phyloP scores from a whole-genome alignment of 2,888 invertebrate species.

The Petrophora chlorosata region DNA sequence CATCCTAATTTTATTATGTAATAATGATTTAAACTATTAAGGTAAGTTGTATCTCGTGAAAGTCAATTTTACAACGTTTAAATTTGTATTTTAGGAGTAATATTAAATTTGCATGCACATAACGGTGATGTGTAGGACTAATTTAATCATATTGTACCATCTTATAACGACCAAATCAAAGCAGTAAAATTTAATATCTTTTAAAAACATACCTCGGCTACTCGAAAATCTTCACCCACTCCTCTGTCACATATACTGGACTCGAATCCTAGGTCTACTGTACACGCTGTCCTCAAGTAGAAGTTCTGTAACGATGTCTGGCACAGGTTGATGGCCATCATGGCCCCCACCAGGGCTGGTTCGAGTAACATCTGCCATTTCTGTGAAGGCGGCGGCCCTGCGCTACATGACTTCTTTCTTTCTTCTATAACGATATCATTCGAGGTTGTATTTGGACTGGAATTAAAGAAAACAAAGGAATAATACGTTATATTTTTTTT shows the following conservation, averaged over 20 bases:
- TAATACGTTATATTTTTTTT: too few species aligned
- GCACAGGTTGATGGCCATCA: slow-evolving; percentile 82
- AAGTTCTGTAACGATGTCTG: slow-evolving; percentile 89
- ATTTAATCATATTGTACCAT: too few species aligned
- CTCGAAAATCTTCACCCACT: slow-evolving; percentile 65
- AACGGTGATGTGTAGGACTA: too few species aligned
- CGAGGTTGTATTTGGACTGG: slow-evolving; percentile 36
- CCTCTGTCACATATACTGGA: slow-evolving; percentile 85
- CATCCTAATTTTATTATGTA: too few species aligned
- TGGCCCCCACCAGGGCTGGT: slow-evolving; percentile 88
- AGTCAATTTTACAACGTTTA: too few species aligned
- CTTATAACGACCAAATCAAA: background rate
- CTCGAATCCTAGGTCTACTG: slow-evolving; percentile 86
- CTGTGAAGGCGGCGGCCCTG: slow-evolving; percentile 30
- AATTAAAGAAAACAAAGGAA: slow-evolving; percentile 20
- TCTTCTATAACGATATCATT: slow-evolving; percentile 31
- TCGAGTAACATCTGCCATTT: slow-evolving; percentile 85
- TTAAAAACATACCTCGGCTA: slow-evolving; percentile 59
- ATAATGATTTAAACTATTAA: too few species aligned
- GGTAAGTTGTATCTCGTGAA: too few species aligned
- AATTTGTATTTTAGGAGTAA: too few species aligned
- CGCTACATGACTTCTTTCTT: slow-evolving; percentile 31
- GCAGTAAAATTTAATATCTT: background rate
- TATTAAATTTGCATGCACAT: too few species aligned
- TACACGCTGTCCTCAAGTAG: slow-evolving; percentile 89